Evolutionary conservation across 2,888 invertebrate genomes (phyloP).

Genomic region (Chrysolina americana): DNA sequence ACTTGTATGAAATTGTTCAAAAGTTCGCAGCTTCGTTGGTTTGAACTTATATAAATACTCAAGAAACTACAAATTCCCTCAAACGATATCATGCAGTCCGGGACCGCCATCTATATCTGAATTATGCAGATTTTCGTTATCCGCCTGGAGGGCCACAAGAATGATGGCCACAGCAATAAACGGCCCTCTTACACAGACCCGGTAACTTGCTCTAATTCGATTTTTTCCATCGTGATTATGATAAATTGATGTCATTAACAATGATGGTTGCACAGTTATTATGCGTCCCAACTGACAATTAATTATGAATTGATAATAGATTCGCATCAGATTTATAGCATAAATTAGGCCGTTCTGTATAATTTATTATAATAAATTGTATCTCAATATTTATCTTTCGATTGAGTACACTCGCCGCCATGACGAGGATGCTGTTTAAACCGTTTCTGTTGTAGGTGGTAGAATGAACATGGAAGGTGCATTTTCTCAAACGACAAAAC

Average conservation of each 20-base stretch:
- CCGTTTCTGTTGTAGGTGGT: not conserved
- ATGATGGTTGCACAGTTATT: constrained; percentile 40
- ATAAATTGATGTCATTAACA: constrained; percentile 42
- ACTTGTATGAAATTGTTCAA: too few relatives aligned
- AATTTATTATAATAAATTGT: constrained; percentile 44
- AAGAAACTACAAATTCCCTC: not conserved
- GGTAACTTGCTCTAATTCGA: constrained; percentile 27
- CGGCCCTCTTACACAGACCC: constrained; percentile 14
- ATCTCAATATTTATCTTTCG: constrained; percentile 46
- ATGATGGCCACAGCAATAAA: constrained; percentile 14
- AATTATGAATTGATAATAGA: constrained; percentile 46
- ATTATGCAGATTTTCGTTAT: not conserved
- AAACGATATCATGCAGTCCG: not conserved
- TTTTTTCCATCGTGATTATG: constrained; percentile 37
- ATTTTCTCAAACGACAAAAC: not conserved
- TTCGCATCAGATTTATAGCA: constrained; percentile 39
- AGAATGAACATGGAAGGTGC: not conserved
- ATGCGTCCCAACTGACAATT: constrained; percentile 40
- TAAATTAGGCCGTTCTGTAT: constrained; percentile 40
- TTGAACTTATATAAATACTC: not conserved
- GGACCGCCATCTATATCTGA: not conserved
- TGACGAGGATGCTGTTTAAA: not conserved
- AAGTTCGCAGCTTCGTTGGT: too few relatives aligned
- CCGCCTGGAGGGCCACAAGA: constrained; percentile 16
- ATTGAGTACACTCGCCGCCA: constrained; percentile 32